Base-by-base conservation (phyloP, 2,797 vertebrate genomes). In the Pangasius sanitwongsei region DNA sequence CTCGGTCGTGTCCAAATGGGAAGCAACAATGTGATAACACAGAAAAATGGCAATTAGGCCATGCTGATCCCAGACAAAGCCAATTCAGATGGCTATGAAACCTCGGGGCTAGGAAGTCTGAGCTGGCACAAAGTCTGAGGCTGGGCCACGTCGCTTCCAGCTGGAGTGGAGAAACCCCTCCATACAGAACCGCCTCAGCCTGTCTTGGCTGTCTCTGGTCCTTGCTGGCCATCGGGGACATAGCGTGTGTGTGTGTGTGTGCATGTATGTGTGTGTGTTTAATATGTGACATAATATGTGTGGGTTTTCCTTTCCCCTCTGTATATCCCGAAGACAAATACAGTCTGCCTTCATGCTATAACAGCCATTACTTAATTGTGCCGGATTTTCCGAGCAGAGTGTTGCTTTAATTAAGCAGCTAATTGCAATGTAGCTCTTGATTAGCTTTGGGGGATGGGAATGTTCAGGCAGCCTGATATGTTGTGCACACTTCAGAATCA, bases 401-500 rank as follows among this genome's bases (percentile, higher is more conserved):
- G 96, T 96, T 96, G 94, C 98, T 98, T 98, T 99, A 98, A 99
- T 99, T 99, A 99, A 98, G 98, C 98, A 99, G 98, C 97, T 99
- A 99, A 99, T 99, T 99, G 98, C 97, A 96, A 97, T 97, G 97
- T 98, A 98, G 97, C 97, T 97, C 97, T 97, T 98, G 97, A 99
- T 98, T 98, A 98, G 98, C 98, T 99, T 98, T 97, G 97, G 98
- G 98, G 98, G 98, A 98, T 97, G 98, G 98, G 97, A 97, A 96
- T 97, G 97, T 97, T 97, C 97, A 96, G 97, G 97, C 96, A 97
- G 97, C 96, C 97, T 97, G 98, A 99, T 98, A 98, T 97, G 98
- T 98, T 98, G 98, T 97, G 97, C 98, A 98, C 98, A 99, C 98
- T 99, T 99, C 98, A 99, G 97, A 99, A 97, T 98, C 98, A 99